Evolutionary conservation across 2,888 invertebrate species (phyloP), one percentile per base, ranked within the genome.

Genomic region (Hipparchia sbordonii): DNA sequence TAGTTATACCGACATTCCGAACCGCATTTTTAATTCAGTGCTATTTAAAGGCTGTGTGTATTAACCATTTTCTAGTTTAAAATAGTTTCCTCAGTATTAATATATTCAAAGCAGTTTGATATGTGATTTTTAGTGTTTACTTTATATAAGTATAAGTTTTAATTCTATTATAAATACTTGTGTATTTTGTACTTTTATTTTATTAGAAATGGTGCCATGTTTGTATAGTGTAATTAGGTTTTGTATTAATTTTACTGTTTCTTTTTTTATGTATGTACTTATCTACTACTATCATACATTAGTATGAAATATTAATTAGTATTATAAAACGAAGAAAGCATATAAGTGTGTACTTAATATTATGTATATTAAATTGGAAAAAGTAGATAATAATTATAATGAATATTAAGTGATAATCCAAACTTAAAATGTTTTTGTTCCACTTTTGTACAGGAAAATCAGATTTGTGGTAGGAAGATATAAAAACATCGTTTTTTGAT

Each of bases 61-160:
- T 74, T 78, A 80, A 84, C 79, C 81, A 80, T 79, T 80, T 73
- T 81, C 59, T 73, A 70, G 63, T 59, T 73, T 66, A 67, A 71
- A 70, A 75, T 54, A 59, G 70, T 70, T 69, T 67, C 57, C 71
- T 79, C 87, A 89, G 89, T 89, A 89, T 89, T 89, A 85, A 77
- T 82, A 79, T 72, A 74, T 80, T 81, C 80, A 79, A 81, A 74
- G 76, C 76, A 78, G 78, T 79, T 73, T 68, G 54, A 73, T 68
- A 71, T 51, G 86, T 87, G 84, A 87, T 86, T 83, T 76, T 56
- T 72, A 62, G 68, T 46, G 39, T 39, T 39, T 39, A 39, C 39
- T 39, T 39, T 39, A 39, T 5, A 1, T 39, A 39, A 39, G 39
- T 39, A 39, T 39, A 39, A 2, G 39, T 83, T 76, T 56, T 72